A percentile compares a stretch with the other conserved stretches of the same genome.
These are phyloP conservation scores for Idaea aversata DNA, from an alignment of 2,888 invertebrate genomes.

Conservation along the genomic window DNA sequence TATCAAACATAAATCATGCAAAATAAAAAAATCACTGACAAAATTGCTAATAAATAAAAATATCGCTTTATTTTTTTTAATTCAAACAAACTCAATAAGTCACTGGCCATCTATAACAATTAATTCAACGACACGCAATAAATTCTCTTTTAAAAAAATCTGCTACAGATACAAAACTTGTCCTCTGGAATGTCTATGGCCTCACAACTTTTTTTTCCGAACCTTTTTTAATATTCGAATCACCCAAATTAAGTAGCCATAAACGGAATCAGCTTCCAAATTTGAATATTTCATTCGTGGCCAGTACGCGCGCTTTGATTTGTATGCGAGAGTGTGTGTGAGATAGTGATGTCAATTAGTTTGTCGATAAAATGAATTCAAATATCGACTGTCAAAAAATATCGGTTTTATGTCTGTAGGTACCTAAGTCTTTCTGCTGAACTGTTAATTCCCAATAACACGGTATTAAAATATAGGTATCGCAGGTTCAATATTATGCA, in stretches of 20 bases:
- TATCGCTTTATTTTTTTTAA: conserved; percentile 7
- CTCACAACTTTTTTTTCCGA: conserved; percentile 51
- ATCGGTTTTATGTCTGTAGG: too few species aligned
- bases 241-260: conserved; percentile 81
- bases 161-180: conserved; percentile 33
- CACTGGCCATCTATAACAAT: conserved; percentile 31
- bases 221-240: conserved; percentile 76
- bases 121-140: conserved; percentile 31
- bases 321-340: conserved; percentile 48
- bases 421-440: too few species aligned
- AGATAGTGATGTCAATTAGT: conserved; percentile 12
- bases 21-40: background rate
- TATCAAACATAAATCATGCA: too few species aligned
- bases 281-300: conserved; percentile 79
- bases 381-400: background rate
- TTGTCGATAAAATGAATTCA: conserved; percentile 20
- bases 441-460: too few species aligned
- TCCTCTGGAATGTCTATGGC: conserved; percentile 66
- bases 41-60: background rate
- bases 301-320: conserved; percentile 68
- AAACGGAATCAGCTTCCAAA: conserved; percentile 81
- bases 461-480: too few species aligned
- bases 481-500: too few species aligned
- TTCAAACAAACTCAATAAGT: conserved; percentile 21
- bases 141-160: conserved; percentile 33